Conservation (phyloP, 2,888 invertebrate species). For the Macaria notata region DNA sequence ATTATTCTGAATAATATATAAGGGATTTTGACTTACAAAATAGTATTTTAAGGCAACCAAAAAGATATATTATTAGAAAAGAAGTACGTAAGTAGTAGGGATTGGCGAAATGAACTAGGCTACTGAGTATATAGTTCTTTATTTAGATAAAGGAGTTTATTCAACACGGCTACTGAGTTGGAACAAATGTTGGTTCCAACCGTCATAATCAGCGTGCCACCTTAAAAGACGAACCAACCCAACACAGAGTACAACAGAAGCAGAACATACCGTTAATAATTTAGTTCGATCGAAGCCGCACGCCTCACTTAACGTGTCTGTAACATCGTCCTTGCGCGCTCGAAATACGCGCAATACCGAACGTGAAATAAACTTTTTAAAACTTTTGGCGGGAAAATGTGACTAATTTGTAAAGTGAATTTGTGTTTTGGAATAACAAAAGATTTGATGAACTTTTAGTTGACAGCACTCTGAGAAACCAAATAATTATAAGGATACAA, state of each 20-base stretch:
- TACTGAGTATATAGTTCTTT: no score
- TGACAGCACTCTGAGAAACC: no score
- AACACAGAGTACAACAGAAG: conserved; percentile 13
- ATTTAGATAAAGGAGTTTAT: no score
- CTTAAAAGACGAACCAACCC: background rate
- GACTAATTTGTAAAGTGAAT: conserved; percentile 11
- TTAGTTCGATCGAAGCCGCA: conserved; percentile 43
- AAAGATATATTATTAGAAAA: no score
- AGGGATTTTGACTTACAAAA: no score
- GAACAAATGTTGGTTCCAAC: conserved; percentile 7
- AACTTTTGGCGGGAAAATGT: conserved; percentile 21
- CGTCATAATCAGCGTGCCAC: background rate
- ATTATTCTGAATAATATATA: no score
- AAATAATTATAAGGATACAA: no score
- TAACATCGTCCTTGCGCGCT: conserved; percentile 24
- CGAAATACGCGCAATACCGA: background rate
- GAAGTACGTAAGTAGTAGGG: no score
- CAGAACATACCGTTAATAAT: conserved; percentile 23
- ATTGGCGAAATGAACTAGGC: no score
- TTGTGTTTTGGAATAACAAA: background rate
- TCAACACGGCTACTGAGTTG: background rate
- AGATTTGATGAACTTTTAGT: no score
- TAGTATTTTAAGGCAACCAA: no score
- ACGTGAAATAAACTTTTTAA: conserved; percentile 1
- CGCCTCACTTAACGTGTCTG: conserved; percentile 37